Evolutionary conservation across 2,113 vertebrate genomes (phyloP).

Genomic region (Pan troglodytes): DNA sequence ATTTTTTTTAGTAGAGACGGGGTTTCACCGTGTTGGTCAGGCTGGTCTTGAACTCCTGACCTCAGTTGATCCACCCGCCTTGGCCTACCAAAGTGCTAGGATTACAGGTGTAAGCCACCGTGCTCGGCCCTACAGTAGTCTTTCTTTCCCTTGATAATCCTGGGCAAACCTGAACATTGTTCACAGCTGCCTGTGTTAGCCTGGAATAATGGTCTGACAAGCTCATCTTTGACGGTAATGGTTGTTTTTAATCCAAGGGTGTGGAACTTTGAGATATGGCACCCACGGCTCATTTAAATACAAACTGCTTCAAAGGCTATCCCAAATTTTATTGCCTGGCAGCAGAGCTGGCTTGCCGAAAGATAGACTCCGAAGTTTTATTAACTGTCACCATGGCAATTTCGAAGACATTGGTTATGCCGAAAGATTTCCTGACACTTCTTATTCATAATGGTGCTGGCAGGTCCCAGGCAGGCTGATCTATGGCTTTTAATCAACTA

Average conservation of each 20-base stretch:
- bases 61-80: no score
- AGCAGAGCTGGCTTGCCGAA: conserved; percentile 50
- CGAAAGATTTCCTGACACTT: conserved; percentile 78
- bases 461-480: conserved; percentile 78
- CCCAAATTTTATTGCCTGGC: conserved; percentile 68
- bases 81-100: no score
- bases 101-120: no score
- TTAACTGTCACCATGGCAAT: conserved; percentile 82
- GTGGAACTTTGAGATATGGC: conserved; percentile 40
- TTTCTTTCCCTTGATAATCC: not conserved
- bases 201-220: not conserved
- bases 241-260: conserved; percentile 16
- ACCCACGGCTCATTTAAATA: conserved; percentile 70
- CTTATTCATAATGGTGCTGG: conserved; percentile 79
- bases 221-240: not conserved
- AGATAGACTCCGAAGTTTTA: conserved; percentile 78
- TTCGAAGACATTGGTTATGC: conserved; percentile 75
- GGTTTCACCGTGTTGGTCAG: no score
- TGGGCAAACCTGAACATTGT: not conserved
- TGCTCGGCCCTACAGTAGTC: not conserved
- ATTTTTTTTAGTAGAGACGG: no score
- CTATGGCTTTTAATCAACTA: conserved; percentile 85
- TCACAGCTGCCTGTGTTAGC: not conserved
- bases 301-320: conserved; percentile 73
- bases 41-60: no score